Conservation (phyloP, 2,113 vertebrate species). For the Dissostichus mawsoni region DNA sequence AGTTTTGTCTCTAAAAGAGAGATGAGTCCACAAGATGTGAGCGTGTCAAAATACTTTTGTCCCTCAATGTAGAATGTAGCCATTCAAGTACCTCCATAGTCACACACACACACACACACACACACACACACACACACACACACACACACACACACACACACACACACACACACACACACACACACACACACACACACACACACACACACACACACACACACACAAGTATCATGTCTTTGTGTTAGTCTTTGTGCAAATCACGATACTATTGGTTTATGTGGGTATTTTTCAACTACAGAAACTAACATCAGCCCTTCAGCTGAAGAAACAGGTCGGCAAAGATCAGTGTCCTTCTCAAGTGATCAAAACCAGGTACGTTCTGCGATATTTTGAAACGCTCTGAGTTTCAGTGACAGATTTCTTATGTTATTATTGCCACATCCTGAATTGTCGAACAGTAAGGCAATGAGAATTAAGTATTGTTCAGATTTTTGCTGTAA, state of each 20-base stretch:
- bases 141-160: not conserved
- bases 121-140: not conserved
- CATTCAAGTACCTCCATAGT: not conserved
- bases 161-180: not conserved
- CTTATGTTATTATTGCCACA: not conserved
- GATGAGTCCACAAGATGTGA: not conserved
- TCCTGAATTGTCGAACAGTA: not conserved
- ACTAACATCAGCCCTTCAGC: not conserved
- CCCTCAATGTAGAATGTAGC: not conserved
- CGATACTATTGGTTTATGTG: not conserved
- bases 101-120: too few relatives aligned
- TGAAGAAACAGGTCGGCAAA: slow-evolving; percentile 8
- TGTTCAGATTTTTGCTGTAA: not conserved
- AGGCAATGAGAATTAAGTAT: not conserved
- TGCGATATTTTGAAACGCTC: not conserved
- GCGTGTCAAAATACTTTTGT: not conserved
- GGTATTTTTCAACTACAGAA: slow-evolving; percentile 3
- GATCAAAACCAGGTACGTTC: slow-evolving; percentile 18
- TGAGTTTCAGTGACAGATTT: not conserved
- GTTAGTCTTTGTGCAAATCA: not conserved
- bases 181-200: not conserved
- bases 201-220: not conserved
- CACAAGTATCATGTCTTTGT: not conserved
- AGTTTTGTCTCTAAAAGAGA: not conserved
- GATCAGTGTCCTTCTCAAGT: not conserved